Evolutionary conservation across 2,797 vertebrate genomes (phyloP).

Genomic region (Amblyopsis hoosieri): DNA sequence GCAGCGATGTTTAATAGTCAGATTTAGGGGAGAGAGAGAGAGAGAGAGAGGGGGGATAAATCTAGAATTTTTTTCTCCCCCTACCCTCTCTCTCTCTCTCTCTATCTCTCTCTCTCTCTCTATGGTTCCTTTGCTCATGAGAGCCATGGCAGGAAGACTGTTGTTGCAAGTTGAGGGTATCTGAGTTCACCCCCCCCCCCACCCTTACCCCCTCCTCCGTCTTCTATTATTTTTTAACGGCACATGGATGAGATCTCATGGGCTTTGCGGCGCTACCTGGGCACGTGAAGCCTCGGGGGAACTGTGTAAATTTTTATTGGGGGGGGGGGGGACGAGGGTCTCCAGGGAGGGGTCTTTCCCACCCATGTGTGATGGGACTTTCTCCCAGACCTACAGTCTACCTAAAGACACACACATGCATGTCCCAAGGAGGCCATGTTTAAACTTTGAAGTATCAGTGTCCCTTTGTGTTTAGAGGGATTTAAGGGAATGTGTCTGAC

Average conservation of each 20-base stretch:
- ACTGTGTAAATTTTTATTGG: constrained; percentile 30
- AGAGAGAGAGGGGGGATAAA: constrained; percentile 40
- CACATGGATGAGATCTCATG: constrained; percentile 52
- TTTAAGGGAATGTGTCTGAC: background rate
- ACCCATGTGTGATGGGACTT: too few relatives aligned
- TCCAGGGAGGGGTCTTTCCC: too few relatives aligned
- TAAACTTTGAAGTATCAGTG: too few relatives aligned
- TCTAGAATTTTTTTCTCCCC: constrained; percentile 1
- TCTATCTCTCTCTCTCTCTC: background rate
- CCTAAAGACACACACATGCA: background rate
- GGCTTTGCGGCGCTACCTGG: constrained; percentile 42
- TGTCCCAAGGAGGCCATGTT: background rate
- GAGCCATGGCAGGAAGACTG: constrained; percentile 60
- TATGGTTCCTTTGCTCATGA: constrained; percentile 48
- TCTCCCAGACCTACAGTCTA: too few relatives aligned
- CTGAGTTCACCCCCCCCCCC: constrained; percentile 65
- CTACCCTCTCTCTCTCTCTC: background rate
- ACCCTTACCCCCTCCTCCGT: background rate
- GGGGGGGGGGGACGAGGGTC: background rate
- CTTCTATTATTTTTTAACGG: constrained; percentile 26
- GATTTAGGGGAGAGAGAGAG: constrained; percentile 67
- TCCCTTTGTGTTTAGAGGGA: too few relatives aligned
- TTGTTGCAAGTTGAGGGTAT: constrained; percentile 67
- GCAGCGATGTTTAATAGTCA: constrained; percentile 77
- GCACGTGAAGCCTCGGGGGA: constrained; percentile 35